Evolutionary conservation across 2,888 invertebrate genomes (phyloP), one percentile per base, ranked within the genome.

Genomic region (Drosophila nigricruria): DNA sequence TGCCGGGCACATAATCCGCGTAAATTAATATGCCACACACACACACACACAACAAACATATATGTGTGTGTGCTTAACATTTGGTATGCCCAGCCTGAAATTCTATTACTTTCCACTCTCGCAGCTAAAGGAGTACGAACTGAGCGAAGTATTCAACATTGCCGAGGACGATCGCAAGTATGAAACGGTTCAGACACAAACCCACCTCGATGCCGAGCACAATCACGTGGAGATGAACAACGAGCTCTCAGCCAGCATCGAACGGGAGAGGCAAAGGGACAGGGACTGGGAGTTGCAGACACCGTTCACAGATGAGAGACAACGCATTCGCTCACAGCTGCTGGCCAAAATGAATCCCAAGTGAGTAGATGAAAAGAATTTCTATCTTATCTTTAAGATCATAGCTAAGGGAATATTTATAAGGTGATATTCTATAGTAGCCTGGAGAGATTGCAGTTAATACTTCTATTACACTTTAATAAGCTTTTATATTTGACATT

Each of bases 81-180:
- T 79, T 77, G 61, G 70, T 67, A 47, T 64, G 64, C 43, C 49
- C 52, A 63, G 64, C 60, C 50, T 27, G 25, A 68, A 59, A 45
- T 54, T 42, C 40, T 56, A 38, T n/a, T 27, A 32, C 45, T 16
- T 30, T 36, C 16, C 43, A 52, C 45, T 73, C 16, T 53, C 23
- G 25, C 94, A 97, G 97, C 94, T 97, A 77, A 96, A 96, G 89
- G 97, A 97, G 93, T 97, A 97, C 94, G 97, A 97, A 92, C 93
- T 97, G 80, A 96, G 96, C 79, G 97, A 97, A 93, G 96, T 96
- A 77, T 97, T 97, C 93, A 97, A 97, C 93, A 96, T 96, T 90
- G 94, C 95, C 82, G 96, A 96, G 92, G 97, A 97, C 92, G 96
- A 97, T 88, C 94, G 95, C 77, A 94, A 94, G 91, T 96, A 96